These are phyloP conservation scores for Cotesia congregata DNA, from an alignment of 2,888 invertebrate species.

Conservation along the genomic window DNA sequence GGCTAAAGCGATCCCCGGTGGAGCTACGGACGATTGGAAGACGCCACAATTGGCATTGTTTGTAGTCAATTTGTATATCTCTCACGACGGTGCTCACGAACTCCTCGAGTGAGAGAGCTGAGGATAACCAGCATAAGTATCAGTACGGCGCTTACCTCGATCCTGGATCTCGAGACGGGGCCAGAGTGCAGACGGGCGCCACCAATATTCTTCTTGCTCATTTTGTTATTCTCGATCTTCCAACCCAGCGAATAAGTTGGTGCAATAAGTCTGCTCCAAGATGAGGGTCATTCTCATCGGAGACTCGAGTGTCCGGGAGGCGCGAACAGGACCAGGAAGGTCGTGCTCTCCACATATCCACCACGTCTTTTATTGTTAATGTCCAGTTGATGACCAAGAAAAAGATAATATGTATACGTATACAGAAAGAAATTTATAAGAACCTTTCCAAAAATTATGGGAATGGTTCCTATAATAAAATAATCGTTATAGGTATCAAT, in stretches of 20 bases:
- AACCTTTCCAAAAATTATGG: too few relatives aligned
- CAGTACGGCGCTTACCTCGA: conserved; percentile 44
- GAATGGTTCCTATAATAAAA: too few relatives aligned
- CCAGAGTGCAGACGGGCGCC: neutral
- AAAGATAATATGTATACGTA: conserved; percentile 7
- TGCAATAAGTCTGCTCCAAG: conserved; percentile 24
- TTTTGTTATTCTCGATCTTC: neutral
- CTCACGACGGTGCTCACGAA: conserved; percentile 50
- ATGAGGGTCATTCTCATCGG: neutral
- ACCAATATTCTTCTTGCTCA: neutral
- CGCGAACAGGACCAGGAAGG: conserved; percentile 46
- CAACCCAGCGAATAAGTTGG: neutral
- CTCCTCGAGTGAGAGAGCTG: conserved; percentile 20
- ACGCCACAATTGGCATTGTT: conserved; percentile 53
- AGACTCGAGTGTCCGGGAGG: conserved; percentile 31
- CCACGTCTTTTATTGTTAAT: conserved; percentile 30
- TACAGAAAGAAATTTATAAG: neutral
- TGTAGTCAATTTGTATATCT: conserved; percentile 54
- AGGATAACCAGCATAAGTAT: neutral
- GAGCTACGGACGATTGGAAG: conserved; percentile 43
- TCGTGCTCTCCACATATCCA: conserved; percentile 36
- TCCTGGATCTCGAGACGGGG: conserved; percentile 44
- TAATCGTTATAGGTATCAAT: too few relatives aligned
- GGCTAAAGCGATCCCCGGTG: conserved; percentile 33
- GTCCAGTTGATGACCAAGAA: neutral